Evolutionary conservation across 2,113 vertebrate species (phyloP), one percentile per base, ranked within the genome.

Genomic region (Rhinogobius similis): DNA sequence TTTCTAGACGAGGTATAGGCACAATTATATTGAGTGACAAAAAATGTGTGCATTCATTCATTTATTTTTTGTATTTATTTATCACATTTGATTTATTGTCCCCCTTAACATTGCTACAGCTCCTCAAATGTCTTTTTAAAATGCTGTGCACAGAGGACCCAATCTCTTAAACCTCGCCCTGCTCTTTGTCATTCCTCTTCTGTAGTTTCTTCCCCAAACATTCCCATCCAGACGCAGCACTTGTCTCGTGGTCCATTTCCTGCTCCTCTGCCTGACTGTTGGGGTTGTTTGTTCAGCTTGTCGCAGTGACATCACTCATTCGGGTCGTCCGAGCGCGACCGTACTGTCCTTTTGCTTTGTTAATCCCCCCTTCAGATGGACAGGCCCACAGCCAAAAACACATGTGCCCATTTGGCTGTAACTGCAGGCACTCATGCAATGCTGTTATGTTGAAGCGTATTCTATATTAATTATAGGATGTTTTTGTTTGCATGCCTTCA

Each of bases 241-340:
- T 10, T 32, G 9, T 61, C 58, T 39, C n/a, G 72, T 36, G 20
- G 67, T 65, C 74, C 62, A 63, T 41, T 61, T 70, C 77, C 73
- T 62, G 43, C 63, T 68, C 79, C 63, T 72, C 71, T 52, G 29
- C 73, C 72, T 76, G 79, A 86, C 82, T 82, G 81, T 62, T 65
- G 78, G 83, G 67, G 75, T 73, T 89, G 85, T 88, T 90, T 91
- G 81, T 87, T 86, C 80, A 90, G 90, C 87, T 86, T 89, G 84
- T 89, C 76, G 46, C 53, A 14, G 62, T 75, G 70, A 70, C 65
- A 56, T 84, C 46, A 41, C 74, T 87, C 2, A 21, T 82, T 67
- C 73, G 70, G 72, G 69, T 81, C 73, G 79, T 81, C 68, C 80
- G 81, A 48, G 61, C 66, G 56, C 62, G 76, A 83, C 79, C 73